Base-by-base conservation (phyloP, 2,113 vertebrate genomes). In the Platycercus adscitus region DNA sequence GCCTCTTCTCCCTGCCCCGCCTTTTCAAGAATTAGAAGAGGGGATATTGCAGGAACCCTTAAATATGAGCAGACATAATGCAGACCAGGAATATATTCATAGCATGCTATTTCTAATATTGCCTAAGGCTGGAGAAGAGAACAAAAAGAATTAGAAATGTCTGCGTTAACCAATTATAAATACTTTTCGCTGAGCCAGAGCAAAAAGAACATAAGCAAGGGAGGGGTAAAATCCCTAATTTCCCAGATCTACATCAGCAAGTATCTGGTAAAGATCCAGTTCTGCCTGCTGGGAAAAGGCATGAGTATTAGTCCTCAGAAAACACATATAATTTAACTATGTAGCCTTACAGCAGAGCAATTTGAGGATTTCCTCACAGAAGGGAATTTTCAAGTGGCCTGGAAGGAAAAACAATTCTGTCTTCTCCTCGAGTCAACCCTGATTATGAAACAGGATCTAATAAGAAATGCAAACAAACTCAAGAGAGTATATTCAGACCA, bases 131-230 rank as follows among this genome's bases (percentile, higher is more conserved):
- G 58, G 44, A 94, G 33, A 85, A 89, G 37, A 94, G 95, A 95
- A 95, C 84, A 96, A 95, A 94, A 96, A 92, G 91, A 94, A 95
- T 95, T 85, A 92, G 84, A 96, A 95, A 95, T 95, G 73, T 79
- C 87, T 89, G 87, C n/a, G n/a, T 70, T 95, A 89, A 85, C 81
- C 72, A 94, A 95, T 93, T 89, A 89, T 37, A 94, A 95, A 87
- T 61, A 49, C 60, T 95, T 6, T 91, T 89, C 69, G 56, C 41
- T n/a, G 44, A 87, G 73, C 81, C 77, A 88, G 39, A 87, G 72
- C 29, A 93, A 91, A 81, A 93, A 56, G 83, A 79, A 89, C 13
- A 1, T 78, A 95, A 85, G 73, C 65, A 94, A 87, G 10, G 44
- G 56, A 95, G 6, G 17, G 9, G 19, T 61, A 95, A 96, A 91